Percentiles rank a stretch among this genome's conserved stretches.
phyloP scores from a whole-genome alignment of 2,797 vertebrate genomes.

The Microtus agrestis region DNA sequence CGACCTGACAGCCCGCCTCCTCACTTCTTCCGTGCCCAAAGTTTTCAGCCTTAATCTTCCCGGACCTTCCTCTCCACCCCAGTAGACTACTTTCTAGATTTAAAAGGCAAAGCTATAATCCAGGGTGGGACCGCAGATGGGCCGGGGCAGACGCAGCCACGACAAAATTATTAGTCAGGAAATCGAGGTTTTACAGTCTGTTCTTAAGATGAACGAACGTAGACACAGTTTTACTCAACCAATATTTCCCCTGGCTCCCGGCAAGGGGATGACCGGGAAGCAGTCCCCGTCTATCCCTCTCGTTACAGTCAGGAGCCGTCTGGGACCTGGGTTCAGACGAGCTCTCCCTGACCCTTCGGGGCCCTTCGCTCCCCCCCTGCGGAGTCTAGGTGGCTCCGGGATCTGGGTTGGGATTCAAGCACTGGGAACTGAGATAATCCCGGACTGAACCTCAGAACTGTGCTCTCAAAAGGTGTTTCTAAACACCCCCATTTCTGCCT shows the following conservation, averaged over 20 bases:
- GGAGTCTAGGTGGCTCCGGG: neutral
- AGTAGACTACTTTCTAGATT: neutral
- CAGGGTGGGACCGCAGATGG: neutral
- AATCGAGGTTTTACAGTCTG: neutral
- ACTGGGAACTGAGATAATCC: neutral
- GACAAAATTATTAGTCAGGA: conserved; percentile 33
- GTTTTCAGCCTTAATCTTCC: neutral
- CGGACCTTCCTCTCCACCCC: fast-evolving
- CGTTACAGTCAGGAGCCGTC: neutral
- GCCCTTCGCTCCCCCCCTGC: fast-evolving
- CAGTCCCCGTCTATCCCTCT: fast-evolving
- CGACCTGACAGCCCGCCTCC: fast-evolving
- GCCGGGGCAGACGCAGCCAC: neutral
- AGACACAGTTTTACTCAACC: neutral
- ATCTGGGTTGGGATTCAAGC: fast-evolving
- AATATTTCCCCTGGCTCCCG: neutral
- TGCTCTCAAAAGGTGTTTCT: neutral
- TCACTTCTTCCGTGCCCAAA: neutral
- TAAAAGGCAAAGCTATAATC: conserved; percentile 39
- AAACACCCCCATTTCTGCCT: neutral
- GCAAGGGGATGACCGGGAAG: no score
- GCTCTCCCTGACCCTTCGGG: neutral
- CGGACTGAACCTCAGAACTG: neutral
- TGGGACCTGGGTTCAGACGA: neutral
- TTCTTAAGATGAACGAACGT: neutral